A percentile compares a stretch with the other conserved stretches of the same genome.
These are phyloP conservation scores for Sarcophaga rosellei DNA, from an alignment of 2,888 invertebrate species.

Conservation along the genomic window DNA sequence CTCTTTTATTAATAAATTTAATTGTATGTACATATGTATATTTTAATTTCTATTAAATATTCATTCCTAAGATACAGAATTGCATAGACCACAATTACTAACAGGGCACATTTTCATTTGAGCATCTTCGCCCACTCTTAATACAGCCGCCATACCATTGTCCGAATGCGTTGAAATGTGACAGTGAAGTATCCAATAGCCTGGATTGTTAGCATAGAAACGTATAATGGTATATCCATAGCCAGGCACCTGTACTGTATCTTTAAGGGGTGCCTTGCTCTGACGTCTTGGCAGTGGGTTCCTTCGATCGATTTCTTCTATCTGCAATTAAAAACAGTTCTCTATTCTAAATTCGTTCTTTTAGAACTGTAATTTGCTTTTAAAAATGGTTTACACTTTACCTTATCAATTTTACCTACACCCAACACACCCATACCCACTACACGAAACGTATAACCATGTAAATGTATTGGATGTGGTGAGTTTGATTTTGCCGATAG, in stretches of 20 bases:
- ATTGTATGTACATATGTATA: slow-evolving; percentile 31
- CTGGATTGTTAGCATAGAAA: slow-evolving; percentile 76
- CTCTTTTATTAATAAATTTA: background rate
- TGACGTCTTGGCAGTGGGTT: slow-evolving; percentile 75
- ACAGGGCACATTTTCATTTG: slow-evolving; percentile 79
- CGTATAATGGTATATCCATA: slow-evolving; percentile 78
- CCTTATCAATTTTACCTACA: slow-evolving; percentile 72
- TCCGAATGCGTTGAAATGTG: slow-evolving; percentile 78
- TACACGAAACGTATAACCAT: slow-evolving; percentile 78
- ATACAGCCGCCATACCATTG: slow-evolving; percentile 77
- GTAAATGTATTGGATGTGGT: slow-evolving; percentile 77
- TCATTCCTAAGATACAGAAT: slow-evolving; percentile 71
- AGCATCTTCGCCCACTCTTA: slow-evolving; percentile 76
- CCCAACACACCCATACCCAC: slow-evolving; percentile 79
- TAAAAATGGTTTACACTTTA: slow-evolving; percentile 41
- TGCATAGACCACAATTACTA: slow-evolving; percentile 78
- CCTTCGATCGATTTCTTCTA: slow-evolving; percentile 75
- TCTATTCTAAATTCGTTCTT: too few species aligned
- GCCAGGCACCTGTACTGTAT: slow-evolving; percentile 77
- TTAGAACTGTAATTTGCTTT: background rate
- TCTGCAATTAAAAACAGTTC: slow-evolving; percentile 65
- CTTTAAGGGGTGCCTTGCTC: slow-evolving; percentile 75
- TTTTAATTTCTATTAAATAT: slow-evolving; percentile 13
- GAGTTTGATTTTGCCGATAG: slow-evolving; percentile 74
- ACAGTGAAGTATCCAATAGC: slow-evolving; percentile 79